These are phyloP conservation scores for Labia minor DNA, from an alignment of 2,888 invertebrate species.

Conservation along the genomic window DNA sequence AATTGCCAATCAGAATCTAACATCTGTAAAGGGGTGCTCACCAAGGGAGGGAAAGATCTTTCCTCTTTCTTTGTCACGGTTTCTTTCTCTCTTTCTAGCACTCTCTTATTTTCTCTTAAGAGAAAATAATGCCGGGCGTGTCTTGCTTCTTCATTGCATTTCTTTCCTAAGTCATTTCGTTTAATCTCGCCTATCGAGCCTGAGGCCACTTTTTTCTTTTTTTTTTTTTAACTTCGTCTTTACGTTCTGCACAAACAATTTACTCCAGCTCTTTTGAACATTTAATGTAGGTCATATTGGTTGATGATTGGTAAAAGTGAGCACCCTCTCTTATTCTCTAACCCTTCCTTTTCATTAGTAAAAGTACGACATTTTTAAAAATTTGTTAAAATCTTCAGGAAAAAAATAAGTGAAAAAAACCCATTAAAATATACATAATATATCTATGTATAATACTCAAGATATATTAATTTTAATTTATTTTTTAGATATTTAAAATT, in stretches of 20 bases:
- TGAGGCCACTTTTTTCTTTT: neutral
- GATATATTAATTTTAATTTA: too few relatives aligned
- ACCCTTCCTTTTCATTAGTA: too few relatives aligned
- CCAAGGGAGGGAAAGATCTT: neutral
- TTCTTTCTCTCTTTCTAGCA: too few relatives aligned
- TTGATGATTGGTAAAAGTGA: neutral
- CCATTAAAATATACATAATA: too few relatives aligned
- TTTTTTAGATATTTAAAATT: too few relatives aligned
- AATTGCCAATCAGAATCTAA: neutral
- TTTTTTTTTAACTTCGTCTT: neutral
- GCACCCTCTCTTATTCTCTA: too few relatives aligned
- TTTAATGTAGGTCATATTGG: neutral
- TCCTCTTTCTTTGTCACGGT: neutral
- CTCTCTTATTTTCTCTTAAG: conserved; percentile 1
- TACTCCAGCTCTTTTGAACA: neutral
- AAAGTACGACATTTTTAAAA: too few relatives aligned
- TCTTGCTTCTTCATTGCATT: conserved; percentile 13
- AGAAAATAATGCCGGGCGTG: conserved; percentile 3
- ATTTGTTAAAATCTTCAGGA: too few relatives aligned
- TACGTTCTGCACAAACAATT: conserved; percentile 7
- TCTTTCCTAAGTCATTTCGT: conserved; percentile 5
- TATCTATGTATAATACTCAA: too few relatives aligned
- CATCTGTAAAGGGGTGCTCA: neutral
- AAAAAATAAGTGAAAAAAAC: too few relatives aligned
- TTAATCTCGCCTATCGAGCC: conserved; percentile 13